A percentile compares a stretch with the other conserved stretches of the same genome.
phyloP scores from a whole-genome alignment of 2,797 vertebrate species.

The Sebastolobus alascanus region DNA sequence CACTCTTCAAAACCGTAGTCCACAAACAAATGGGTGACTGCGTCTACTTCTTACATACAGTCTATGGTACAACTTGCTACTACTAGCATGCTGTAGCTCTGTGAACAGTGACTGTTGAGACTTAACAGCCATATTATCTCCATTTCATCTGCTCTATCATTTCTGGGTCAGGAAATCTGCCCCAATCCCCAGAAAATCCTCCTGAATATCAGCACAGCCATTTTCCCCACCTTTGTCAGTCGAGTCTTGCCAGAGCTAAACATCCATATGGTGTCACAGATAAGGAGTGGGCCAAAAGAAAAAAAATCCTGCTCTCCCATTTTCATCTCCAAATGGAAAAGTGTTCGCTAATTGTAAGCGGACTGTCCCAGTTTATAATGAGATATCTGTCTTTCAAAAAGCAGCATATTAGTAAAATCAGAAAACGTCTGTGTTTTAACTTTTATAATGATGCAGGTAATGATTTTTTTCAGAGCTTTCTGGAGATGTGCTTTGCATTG shows the following conservation, averaged over 20 bases:
- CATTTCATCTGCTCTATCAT: slow-evolving; percentile 20
- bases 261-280: slow-evolving; percentile 45
- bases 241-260: slow-evolving; percentile 29
- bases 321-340: slow-evolving; percentile 30
- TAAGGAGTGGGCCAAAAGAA: slow-evolving; percentile 31
- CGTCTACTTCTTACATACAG: neutral
- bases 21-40: neutral
- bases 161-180: slow-evolving; percentile 33
- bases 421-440: neutral
- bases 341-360: slow-evolving; percentile 6
- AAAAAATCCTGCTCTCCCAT: slow-evolving; percentile 1
- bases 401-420: neutral
- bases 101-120: slow-evolving; percentile 11
- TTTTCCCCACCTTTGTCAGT: slow-evolving; percentile 26
- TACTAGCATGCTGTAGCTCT: neutral
- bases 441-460: slow-evolving; percentile 11
- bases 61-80: neutral
- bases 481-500: neutral
- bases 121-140: slow-evolving; percentile 10
- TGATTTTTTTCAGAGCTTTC: neutral
- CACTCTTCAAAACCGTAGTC: too few species aligned
- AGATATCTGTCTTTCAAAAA: slow-evolving; percentile 8
- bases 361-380: slow-evolving; percentile 32
- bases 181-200: slow-evolving; percentile 3
- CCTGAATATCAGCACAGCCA: slow-evolving; percentile 17